Evolutionary conservation across 2,113 vertebrate species (phyloP).

Genomic region (Neomonachus schauinslandi): DNA sequence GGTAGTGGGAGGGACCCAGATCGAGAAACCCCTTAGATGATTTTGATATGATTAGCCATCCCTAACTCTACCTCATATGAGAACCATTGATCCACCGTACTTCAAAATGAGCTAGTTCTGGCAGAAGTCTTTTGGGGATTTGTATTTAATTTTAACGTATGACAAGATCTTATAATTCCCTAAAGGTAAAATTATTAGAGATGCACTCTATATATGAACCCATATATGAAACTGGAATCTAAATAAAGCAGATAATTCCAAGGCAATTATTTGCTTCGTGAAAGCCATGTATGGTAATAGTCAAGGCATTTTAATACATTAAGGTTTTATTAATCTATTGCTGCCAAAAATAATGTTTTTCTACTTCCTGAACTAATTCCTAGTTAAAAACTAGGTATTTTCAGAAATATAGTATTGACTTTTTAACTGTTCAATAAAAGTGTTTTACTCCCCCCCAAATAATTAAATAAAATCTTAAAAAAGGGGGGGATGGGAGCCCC

Average conservation of each 20-base stretch:
- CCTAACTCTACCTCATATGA: background rate
- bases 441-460: background rate
- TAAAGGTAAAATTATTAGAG: background rate
- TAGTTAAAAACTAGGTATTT: background rate
- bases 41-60: background rate
- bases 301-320: background rate
- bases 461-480: background rate
- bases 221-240: background rate
- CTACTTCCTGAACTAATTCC: background rate
- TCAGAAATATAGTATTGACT: background rate
- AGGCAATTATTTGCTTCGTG: background rate
- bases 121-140: background rate
- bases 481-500: accelerated
- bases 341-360: constrained; percentile 9
- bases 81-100: background rate
- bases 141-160: background rate
- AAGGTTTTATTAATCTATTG: background rate
- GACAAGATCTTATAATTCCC: background rate
- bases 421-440: background rate
- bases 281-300: background rate
- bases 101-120: background rate
- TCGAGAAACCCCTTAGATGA: background rate
- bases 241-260: background rate
- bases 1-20: background rate
- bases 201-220: background rate